Base-by-base conservation (phyloP, 2,888 invertebrate genomes). In the Philopedon plagiatum region DNA sequence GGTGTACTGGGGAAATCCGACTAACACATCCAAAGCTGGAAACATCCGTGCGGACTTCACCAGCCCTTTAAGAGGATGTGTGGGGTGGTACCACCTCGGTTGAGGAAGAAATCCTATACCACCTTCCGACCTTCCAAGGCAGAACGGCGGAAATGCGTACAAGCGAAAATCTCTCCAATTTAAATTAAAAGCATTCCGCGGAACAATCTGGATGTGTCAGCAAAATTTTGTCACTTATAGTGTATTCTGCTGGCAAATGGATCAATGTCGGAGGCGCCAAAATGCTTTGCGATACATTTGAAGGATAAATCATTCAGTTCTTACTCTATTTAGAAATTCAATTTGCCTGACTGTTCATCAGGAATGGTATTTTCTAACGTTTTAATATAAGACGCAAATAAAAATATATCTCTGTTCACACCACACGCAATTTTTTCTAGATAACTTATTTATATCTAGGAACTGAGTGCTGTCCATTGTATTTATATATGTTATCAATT, bases 131-230 rank as follows among this genome's bases (percentile, higher is more conserved):
- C n/a, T n/a, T n/a, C n/a, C n/a, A n/a, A 29, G 19, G 7, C 37
- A 34, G 37, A 57, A 57, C 9, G 75, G 75, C 4, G 73, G 75
- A 62, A 77, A 76, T 26, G 75, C 71, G 64, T 75, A 76, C 49
- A 75, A 70, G 18, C 56, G 41, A 26, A 61, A 37, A 1, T 19
- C 0, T 4, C 21, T 15, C 57, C 37, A 57, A 51, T 19, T 19
- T 13, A 21, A 9, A 37, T 21, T 57, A 19, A 21, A 18, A 32
- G 34, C 37, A n/a, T 57, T n/a, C 57, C 15, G 1, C 1, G 11
- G 29, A 41, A 7, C 41, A 18, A 5, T 61, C 51, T 44, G 72
- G 63, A 37, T 72, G 49, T 18, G 32, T 41, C 3, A 44, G n/a
- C 73, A 64, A 26, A 64, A 58, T 58, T 5, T 56, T 19, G 7